These are phyloP conservation scores for Acanthurus leucopareius DNA, from an alignment of 2,797 vertebrate genomes.

Conservation along the genomic window DNA sequence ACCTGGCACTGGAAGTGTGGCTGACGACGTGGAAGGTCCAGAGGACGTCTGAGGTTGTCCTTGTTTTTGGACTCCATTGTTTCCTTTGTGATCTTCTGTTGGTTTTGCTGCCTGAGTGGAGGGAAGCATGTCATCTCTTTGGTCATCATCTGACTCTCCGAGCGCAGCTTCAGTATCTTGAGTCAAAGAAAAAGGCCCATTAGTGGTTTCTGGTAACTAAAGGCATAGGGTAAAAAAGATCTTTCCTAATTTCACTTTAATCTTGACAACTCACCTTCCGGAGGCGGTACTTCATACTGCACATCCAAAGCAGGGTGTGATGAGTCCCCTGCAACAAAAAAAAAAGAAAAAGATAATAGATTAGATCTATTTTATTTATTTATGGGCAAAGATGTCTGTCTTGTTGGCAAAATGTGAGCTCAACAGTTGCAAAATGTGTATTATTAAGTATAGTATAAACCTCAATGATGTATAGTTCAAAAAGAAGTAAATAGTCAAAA, in stretches of 20 bases:
- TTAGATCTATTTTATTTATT: no score
- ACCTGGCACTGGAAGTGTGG: not conserved
- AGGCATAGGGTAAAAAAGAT: not conserved
- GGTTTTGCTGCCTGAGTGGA: constrained; percentile 53
- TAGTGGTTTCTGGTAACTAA: constrained; percentile 1
- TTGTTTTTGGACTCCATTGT: constrained; percentile 68
- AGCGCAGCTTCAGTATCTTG: constrained; percentile 68
- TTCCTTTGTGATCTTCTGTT: constrained; percentile 67
- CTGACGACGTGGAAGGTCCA: constrained; percentile 1
- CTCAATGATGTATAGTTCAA: no score
- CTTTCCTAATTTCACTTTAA: not conserved
- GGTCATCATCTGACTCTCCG: constrained; percentile 79
- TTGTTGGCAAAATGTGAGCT: not conserved
- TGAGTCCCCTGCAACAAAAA: constrained; percentile 70
- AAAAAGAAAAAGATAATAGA: not conserved
- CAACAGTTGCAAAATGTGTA: not conserved
- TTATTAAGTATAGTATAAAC: no score
- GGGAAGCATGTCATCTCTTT: constrained; percentile 64
- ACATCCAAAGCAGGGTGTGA: constrained; percentile 71
- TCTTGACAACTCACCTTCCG: constrained; percentile 69
- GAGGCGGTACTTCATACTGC: constrained; percentile 70
- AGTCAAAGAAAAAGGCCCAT: constrained; percentile 10
- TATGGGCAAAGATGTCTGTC: not conserved
- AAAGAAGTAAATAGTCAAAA: not conserved
- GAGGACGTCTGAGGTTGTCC: constrained; percentile 41